phyloP scores from a whole-genome alignment of 2,113 vertebrate species.

The Leptosomus discolor region DNA sequence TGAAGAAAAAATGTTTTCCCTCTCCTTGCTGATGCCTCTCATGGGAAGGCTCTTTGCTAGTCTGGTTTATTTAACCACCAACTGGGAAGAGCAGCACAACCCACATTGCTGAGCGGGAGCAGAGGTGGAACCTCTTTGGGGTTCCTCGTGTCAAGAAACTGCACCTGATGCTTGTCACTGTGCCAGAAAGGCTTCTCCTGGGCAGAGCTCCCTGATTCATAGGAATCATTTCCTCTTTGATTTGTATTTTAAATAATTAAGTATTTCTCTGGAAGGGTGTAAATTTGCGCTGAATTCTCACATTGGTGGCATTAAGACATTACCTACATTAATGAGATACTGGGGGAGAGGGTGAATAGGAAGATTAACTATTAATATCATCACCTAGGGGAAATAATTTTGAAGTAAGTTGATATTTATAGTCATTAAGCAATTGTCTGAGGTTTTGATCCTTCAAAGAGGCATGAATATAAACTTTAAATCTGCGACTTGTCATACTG shows the following conservation, averaged over 20 bases:
- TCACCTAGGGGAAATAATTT: constrained; percentile 17
- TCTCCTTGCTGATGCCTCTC: not conserved
- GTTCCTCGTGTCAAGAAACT: not conserved
- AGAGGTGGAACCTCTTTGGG: not conserved
- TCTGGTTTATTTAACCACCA: not conserved
- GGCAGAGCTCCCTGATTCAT: not conserved
- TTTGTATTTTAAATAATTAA: not conserved
- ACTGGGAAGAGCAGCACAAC: not conserved
- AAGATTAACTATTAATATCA: not conserved
- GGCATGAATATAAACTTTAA: not conserved
- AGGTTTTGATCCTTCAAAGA: constrained; percentile 20
- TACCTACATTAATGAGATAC: not conserved
- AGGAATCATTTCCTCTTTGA: not conserved
- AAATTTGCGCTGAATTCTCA: not conserved
- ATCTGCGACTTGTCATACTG: not conserved
- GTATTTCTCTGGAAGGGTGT: not conserved
- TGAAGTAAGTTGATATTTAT: not conserved
- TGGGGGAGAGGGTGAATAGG: not conserved
- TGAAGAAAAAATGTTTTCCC: not conserved
- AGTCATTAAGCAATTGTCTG: constrained; percentile 27
- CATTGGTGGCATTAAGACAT: not conserved
- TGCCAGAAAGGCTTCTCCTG: not conserved
- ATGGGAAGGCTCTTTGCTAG: not conserved
- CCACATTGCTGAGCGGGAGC: not conserved
- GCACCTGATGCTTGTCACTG: not conserved